Percentiles rank a stretch among this genome's conserved stretches.
These are phyloP conservation scores for Diabrotica undecimpunctata DNA, from an alignment of 1,140 invertebrate genomes.

Conservation along the genomic window DNA sequence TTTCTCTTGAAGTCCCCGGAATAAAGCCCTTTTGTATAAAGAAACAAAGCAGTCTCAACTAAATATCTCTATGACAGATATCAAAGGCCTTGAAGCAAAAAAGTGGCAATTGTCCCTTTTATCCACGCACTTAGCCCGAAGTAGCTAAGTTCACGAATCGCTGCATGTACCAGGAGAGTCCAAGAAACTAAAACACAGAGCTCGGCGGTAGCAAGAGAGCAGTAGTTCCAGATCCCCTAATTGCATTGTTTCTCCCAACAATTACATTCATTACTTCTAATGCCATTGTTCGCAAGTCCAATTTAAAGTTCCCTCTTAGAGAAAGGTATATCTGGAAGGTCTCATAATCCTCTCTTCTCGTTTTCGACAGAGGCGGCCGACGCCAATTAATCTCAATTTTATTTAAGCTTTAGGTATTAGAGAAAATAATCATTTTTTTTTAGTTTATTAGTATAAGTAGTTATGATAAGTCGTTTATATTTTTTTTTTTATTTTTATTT, in stretches of 20 bases:
- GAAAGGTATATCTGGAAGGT: constrained; percentile 19
- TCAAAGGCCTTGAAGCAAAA: too few relatives aligned
- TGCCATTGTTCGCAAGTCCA: constrained; percentile 26
- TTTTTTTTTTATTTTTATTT: too few relatives aligned
- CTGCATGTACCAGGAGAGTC: not conserved
- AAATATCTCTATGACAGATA: too few relatives aligned
- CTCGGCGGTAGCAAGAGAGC: not conserved
- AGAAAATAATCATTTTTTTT: too few relatives aligned
- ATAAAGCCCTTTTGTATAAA: too few relatives aligned
- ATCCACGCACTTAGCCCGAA: not conserved
- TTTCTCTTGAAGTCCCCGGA: too few relatives aligned
- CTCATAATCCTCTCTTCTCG: constrained; percentile 16
- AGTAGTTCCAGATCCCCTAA: constrained; percentile 12
- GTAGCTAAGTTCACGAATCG: constrained; percentile 1
- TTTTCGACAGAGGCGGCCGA: constrained; percentile 4
- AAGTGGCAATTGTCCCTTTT: not conserved
- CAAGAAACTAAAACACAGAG: not conserved
- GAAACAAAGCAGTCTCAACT: too few relatives aligned
- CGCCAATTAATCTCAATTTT: not conserved
- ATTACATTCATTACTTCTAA: constrained; percentile 30
- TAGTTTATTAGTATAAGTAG: too few relatives aligned
- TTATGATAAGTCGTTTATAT: too few relatives aligned
- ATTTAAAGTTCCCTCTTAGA: constrained; percentile 28
- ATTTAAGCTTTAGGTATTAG: too few relatives aligned
- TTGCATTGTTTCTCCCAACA: constrained; percentile 29